Conservation (phyloP, 2,113 vertebrate genomes). For the Galeopterus variegatus region DNA sequence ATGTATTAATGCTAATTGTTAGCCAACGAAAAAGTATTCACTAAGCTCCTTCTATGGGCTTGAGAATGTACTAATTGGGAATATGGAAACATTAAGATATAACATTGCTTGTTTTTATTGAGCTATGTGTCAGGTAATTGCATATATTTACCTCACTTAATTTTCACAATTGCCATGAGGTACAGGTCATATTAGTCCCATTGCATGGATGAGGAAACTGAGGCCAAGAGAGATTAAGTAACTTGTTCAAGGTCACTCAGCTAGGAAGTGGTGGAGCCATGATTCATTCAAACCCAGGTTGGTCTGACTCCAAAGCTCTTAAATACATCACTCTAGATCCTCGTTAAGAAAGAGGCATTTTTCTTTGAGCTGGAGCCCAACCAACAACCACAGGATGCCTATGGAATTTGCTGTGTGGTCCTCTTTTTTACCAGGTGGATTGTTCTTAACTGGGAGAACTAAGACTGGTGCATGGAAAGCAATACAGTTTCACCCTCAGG, state of each 20-base stretch:
- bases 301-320: neutral
- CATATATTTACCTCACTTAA: constrained; percentile 30
- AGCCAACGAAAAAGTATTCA: constrained; percentile 33
- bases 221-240: constrained; percentile 7
- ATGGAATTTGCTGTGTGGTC: neutral
- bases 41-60: constrained; percentile 1
- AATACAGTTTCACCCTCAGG: neutral
- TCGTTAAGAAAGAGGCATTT: constrained; percentile 15
- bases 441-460: neutral
- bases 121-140: constrained; percentile 19
- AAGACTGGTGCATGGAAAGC: neutral
- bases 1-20: constrained; percentile 34
- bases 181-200: neutral
- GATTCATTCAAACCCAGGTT: constrained; percentile 33
- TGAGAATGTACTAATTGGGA: constrained; percentile 34
- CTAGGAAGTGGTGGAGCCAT: neutral
- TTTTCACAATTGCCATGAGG: constrained; percentile 11
- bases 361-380: neutral
- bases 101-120: constrained; percentile 17
- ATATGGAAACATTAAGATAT: constrained; percentile 38
- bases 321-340: neutral
- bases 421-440: neutral
- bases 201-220: constrained; percentile 8
- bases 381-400: neutral
- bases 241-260: neutral